Conservation (phyloP, 2,888 invertebrate genomes). For the Hetaerina titia region DNA sequence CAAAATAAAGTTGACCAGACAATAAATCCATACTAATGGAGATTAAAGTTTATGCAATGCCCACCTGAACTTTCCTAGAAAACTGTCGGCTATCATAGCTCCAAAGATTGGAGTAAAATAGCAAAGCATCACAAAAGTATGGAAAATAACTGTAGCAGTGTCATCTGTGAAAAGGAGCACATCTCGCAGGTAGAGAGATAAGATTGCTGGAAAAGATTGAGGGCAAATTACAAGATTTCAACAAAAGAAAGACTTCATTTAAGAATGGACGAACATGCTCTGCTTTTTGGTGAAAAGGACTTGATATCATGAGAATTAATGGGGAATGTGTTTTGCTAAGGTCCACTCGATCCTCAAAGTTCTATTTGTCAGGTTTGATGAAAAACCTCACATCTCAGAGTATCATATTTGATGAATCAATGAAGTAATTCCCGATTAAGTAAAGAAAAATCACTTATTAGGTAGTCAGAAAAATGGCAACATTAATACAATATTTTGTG, state of each 20-base stretch:
- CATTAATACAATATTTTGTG: conserved; percentile 8
- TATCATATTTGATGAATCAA: too few relatives aligned
- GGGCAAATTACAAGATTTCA: neutral
- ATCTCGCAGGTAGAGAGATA: conserved; percentile 91
- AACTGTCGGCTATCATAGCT: conserved; percentile 95
- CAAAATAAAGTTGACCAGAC: too few relatives aligned
- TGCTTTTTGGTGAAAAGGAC: too few relatives aligned
- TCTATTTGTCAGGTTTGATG: too few relatives aligned
- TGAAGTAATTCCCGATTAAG: too few relatives aligned
- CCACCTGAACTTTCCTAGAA: conserved; percentile 91
- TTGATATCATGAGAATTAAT: too few relatives aligned
- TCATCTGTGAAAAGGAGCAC: conserved; percentile 86
- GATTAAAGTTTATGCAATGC: neutral
- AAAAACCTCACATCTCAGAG: too few relatives aligned
- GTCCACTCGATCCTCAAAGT: too few relatives aligned
- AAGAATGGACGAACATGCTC: too few relatives aligned
- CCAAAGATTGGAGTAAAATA: conserved; percentile 94
- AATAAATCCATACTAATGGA: neutral
- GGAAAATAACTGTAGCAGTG: conserved; percentile 91
- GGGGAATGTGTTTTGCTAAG: too few relatives aligned
- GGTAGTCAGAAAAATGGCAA: too few relatives aligned
- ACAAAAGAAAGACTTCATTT: neutral
- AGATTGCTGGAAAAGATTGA: conserved; percentile 85
- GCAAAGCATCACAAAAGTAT: conserved; percentile 92
- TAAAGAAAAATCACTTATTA: too few relatives aligned